Base-by-base conservation (phyloP, 2,113 vertebrate genomes). In the Anser brachyrhynchus region DNA sequence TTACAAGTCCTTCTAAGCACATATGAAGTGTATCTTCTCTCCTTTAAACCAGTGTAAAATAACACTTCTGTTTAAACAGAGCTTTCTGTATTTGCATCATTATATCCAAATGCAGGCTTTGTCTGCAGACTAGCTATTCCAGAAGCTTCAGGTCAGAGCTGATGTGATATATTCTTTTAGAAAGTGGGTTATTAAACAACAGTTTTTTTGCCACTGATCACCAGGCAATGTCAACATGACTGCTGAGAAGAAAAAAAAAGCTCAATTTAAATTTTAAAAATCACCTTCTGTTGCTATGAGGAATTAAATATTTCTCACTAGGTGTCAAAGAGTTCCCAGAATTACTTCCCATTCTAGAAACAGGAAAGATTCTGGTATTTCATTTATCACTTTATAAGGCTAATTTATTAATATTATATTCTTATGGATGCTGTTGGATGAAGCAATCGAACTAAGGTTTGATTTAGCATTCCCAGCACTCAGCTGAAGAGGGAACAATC, bases 271-370 rank as follows among this genome's bases (percentile, higher is more conserved):
- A 96, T 90, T 96, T 66, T 77, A 77, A 96, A 88, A 55, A 90
- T 86, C 58, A 61, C 44, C 85, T 91, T 90, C 92, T 84, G 94
- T 95, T 96, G 90, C 92, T 87, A 92, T 94, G 90, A 93, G 96
- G 77, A 96, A 96, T 77, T 37, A 83, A 92, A 37, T 84, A 69
- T 95, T 92, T 93, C 90, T 91, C 88, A 91, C 93, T 67, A 87
- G 66, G 62, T 89, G 22, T 43, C 73, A 78, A 65, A 22, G 71
- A 91, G 37, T 81, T 87, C 84, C 64, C 70, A 84, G 84, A 86
- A 81, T 84, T 57, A 76, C 77, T 84, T 92, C 77, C 84, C 9
- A 0, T 81, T 87, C 58, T 37, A 79, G 73, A 89, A 65, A 39
- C 10, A 19, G 83, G 49, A 51, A 86, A 41, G 71, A 69, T 37